These are phyloP conservation scores for Heterodera filipjevi DNA, from an alignment of 2,888 invertebrate genomes.

Conservation along the genomic window DNA sequence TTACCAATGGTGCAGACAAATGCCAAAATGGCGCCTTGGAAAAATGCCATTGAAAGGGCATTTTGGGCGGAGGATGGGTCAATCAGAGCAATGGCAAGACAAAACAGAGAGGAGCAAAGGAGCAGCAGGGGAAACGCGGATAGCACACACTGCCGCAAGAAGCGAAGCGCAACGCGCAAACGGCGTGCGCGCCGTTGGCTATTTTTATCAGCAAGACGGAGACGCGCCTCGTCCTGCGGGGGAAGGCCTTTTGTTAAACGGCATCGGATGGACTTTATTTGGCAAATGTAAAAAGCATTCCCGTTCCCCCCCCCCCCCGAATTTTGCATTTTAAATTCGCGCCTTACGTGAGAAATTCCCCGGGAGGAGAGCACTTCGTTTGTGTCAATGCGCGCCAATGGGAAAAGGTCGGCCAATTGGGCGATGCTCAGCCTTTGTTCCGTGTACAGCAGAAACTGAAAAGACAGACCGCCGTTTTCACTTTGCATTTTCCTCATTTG, in stretches of 20 bases:
- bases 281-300: too few relatives aligned
- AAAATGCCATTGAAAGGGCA: constrained; percentile 2
- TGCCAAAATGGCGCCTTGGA: constrained; percentile 1
- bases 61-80: neutral
- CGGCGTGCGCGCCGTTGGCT: neutral
- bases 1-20: neutral
- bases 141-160: neutral
- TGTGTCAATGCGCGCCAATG: constrained; percentile 45
- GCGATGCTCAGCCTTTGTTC: constrained; percentile 52
- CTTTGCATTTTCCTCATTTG: neutral
- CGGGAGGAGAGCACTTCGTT: constrained; percentile 43
- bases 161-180: neutral
- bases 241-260: neutral
- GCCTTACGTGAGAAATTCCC: constrained; percentile 45
- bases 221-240: constrained; percentile 6
- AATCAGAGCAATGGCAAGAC: neutral
- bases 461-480: neutral
- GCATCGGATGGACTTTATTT: too few relatives aligned
- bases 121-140: neutral
- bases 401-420: constrained; percentile 47
- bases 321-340: neutral
- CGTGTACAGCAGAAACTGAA: constrained; percentile 41
- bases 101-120: constrained; percentile 3
- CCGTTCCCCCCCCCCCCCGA: too few relatives aligned
- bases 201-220: neutral